Evolutionary conservation across 2,888 invertebrate species (phyloP).

Genomic region (Machimus atricapillus): DNA sequence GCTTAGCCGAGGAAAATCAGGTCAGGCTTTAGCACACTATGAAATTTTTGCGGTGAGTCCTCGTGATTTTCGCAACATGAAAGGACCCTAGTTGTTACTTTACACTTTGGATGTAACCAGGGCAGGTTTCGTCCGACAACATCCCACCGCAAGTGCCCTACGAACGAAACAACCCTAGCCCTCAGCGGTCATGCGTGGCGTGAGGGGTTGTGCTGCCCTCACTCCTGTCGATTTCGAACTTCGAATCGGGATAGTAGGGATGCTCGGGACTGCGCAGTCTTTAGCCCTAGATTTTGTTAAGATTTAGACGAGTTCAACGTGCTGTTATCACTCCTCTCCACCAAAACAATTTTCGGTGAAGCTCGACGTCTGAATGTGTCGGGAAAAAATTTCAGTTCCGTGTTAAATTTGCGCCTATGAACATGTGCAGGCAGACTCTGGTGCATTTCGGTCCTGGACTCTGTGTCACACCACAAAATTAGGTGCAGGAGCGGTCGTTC

Average conservation of each 20-base stretch:
- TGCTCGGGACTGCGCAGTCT: neutral
- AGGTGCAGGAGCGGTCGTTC: neutral
- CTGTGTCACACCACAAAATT: constrained; percentile 1
- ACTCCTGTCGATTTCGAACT: neutral
- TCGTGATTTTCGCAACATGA: neutral
- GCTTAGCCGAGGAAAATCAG: neutral
- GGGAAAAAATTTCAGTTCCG: constrained; percentile 58
- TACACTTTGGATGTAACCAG: neutral
- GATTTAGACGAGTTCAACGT: constrained; percentile 25
- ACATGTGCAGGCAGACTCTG: constrained; percentile 53
- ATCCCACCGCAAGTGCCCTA: neutral
- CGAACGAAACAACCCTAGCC: neutral
- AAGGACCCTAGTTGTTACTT: neutral
- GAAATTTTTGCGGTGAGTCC: constrained; percentile 32
- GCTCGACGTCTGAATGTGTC: constrained; percentile 26
- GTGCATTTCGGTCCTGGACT: neutral
- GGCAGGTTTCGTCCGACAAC: neutral
- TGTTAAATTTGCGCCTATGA: constrained; percentile 61
- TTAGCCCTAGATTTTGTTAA: neutral
- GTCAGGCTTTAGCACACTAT: constrained; percentile 3
- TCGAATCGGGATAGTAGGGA: neutral
- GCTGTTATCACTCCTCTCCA: constrained; percentile 22
- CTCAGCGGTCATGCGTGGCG: neutral
- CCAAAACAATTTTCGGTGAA: constrained; percentile 25
- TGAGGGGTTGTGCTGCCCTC: neutral